phyloP scores from a whole-genome alignment of 2,797 vertebrate genomes.

The Myotis daubentonii region DNA sequence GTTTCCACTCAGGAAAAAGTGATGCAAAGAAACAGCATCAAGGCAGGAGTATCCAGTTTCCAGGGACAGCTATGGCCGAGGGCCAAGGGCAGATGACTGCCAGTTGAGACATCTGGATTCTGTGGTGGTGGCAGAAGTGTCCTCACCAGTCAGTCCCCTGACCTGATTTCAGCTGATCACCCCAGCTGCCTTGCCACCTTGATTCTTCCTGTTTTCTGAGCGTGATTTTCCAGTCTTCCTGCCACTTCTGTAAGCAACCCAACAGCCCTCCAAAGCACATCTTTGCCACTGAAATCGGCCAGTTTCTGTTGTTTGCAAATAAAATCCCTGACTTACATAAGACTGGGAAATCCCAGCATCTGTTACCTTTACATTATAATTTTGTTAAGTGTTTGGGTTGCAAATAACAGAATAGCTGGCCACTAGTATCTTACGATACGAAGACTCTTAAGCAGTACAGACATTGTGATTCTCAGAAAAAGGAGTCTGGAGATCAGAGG shows the following conservation, averaged over 20 bases:
- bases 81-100: not conserved
- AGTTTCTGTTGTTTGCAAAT: constrained; percentile 15
- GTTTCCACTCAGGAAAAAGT: not conserved
- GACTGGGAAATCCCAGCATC: not conserved
- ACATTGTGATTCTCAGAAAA: not conserved
- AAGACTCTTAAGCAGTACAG: not conserved
- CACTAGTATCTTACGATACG: not conserved
- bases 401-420: not conserved
- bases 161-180: not conserved
- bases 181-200: not conserved
- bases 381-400: not conserved
- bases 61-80: not conserved
- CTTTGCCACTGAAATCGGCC: not conserved
- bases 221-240: not conserved
- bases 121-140: not conserved
- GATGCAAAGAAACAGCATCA: not conserved
- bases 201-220: not conserved
- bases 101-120: not conserved
- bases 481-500: not conserved
- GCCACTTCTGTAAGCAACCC: not conserved
- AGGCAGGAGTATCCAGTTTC: not conserved
- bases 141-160: not conserved
- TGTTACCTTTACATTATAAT: not conserved
- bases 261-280: not conserved
- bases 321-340: not conserved